phyloP scores from a whole-genome alignment of 2,888 invertebrate genomes.

The Ormia ochracea region DNA sequence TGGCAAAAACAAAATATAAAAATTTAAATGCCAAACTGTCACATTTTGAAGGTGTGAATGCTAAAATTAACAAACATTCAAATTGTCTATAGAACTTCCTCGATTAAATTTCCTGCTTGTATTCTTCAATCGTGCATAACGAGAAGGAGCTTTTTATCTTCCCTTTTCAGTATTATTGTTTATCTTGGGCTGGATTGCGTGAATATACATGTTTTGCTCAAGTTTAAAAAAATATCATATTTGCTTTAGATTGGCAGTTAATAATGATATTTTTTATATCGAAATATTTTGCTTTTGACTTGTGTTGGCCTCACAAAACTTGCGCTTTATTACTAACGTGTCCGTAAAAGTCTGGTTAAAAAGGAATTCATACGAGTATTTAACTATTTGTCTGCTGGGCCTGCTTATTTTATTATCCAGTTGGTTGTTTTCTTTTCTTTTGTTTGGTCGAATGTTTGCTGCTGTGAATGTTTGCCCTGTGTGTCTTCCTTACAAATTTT shows the following conservation, averaged over 20 bases:
- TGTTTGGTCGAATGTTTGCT: slow-evolving; percentile 55
- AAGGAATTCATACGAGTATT: slow-evolving; percentile 36
- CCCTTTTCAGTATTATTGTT: slow-evolving; percentile 8
- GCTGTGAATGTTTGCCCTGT: not conserved
- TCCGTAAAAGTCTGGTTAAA: slow-evolving; percentile 3
- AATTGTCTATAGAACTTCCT: slow-evolving; percentile 36
- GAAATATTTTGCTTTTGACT: slow-evolving; percentile 25
- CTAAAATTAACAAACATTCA: slow-evolving; percentile 64
- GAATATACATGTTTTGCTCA: slow-evolving; percentile 21
- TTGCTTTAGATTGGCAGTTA: slow-evolving; percentile 67
- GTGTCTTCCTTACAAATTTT: slow-evolving; percentile 1
- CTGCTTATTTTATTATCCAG: slow-evolving; percentile 24
- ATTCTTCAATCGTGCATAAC: not conserved
- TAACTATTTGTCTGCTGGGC: slow-evolving; percentile 48
- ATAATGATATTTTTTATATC: slow-evolving; percentile 66
- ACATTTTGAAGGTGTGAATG: slow-evolving; percentile 75
- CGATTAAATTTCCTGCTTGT: slow-evolving; percentile 17
- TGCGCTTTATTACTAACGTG: slow-evolving; percentile 19
- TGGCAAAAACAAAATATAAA: slow-evolving; percentile 13
- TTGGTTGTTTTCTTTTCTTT: not conserved
- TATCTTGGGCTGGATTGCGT: not conserved
- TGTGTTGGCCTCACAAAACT: slow-evolving; percentile 46
- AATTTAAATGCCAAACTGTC: slow-evolving; percentile 69
- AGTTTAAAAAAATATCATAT: slow-evolving; percentile 58
- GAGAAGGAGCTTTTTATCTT: not conserved